Evolutionary conservation across 2,888 invertebrate species (phyloP), one percentile per base, ranked within the genome.

Genomic region (Agrochola macilenta): DNA sequence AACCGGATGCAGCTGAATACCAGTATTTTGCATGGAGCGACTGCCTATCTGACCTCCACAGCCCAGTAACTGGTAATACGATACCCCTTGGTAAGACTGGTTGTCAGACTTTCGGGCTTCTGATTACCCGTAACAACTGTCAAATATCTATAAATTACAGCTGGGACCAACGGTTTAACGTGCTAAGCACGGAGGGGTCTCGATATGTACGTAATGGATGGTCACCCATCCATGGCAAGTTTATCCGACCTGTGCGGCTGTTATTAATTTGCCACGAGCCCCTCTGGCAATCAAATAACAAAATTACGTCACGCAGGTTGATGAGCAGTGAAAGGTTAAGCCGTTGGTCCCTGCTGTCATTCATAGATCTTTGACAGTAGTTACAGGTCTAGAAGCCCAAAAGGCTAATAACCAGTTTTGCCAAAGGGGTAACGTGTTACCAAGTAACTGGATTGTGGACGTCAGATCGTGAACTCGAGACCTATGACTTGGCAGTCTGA

Each of bases 251-350:
- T 7, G 7, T 58, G 58, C 14, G 58, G 58, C 58, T 14, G 26
- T 58, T 26, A 58, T 58, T 30, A 17, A 17, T 60, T 17, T 8
- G 2, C 58, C 26, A 7, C 17, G 58, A 60, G 2, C 17, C 26
- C 26, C 58, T 58, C 17, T 60, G 8, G 58, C 17, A 30, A 60
- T 20, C 60, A 60, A 20, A n/a, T 61, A 68, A 54, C 54, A 20
- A 43, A 54, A 49, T 43, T 35, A 54, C 30, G 43, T 17, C n/a
- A 2, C 9, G 8, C 35, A 52, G 43, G 30, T 49, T 79, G 23
- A 46, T 66, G 23, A 49, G 30, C 39, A 9, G 3, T 23, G 5
- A 77, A 49, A 78, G 61, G 68, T 63, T 54, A 63, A 69, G n/a
- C 64, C 43, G 20, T 30, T 30, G 30, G 30, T 30, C 30, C 30